A percentile compares a stretch with the other conserved stretches of the same genome.
Evolutionary conservation across 2,113 vertebrate species (phyloP).

Genomic region (Melanerpes formicivorus): DNA sequence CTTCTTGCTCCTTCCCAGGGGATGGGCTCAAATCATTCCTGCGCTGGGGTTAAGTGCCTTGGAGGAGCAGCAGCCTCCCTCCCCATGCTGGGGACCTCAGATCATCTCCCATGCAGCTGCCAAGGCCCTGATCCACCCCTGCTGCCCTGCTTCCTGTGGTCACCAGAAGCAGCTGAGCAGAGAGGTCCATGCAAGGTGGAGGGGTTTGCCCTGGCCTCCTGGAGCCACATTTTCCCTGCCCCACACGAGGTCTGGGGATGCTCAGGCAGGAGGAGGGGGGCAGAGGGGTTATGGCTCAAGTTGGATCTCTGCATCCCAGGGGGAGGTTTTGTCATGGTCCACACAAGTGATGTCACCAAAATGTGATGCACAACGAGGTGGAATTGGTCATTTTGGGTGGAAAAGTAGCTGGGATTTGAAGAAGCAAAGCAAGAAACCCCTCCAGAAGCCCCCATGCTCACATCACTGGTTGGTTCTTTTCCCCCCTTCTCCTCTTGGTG

Average conservation of each 20-base stretch:
- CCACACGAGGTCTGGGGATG: not conserved
- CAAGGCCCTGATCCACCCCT: not conserved
- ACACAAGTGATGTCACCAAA: not conserved
- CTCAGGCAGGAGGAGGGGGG: not conserved
- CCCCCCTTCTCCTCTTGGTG: not conserved
- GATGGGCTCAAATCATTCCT: not conserved
- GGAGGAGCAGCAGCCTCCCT: slow-evolving; percentile 2
- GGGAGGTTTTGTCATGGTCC: not conserved
- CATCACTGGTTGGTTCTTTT: not conserved
- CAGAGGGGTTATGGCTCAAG: not conserved
- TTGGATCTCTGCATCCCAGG: not conserved
- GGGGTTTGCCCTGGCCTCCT: not conserved
- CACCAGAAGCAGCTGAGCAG: not conserved
- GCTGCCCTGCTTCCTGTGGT: not conserved
- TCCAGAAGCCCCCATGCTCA: not conserved
- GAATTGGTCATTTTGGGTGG: not conserved
- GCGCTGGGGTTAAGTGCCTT: slow-evolving; percentile 29
- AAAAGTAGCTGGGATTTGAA: not conserved
- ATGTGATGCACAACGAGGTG: rapidly evolving
- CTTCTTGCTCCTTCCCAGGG: not conserved
- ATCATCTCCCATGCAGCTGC: not conserved
- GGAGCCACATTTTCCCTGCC: rapidly evolving
- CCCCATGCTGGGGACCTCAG: not conserved
- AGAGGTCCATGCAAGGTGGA: not conserved
- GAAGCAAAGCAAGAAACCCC: slow-evolving; percentile 25